Conservation (phyloP, 2,888 invertebrate species). For the Tipula confusa region DNA sequence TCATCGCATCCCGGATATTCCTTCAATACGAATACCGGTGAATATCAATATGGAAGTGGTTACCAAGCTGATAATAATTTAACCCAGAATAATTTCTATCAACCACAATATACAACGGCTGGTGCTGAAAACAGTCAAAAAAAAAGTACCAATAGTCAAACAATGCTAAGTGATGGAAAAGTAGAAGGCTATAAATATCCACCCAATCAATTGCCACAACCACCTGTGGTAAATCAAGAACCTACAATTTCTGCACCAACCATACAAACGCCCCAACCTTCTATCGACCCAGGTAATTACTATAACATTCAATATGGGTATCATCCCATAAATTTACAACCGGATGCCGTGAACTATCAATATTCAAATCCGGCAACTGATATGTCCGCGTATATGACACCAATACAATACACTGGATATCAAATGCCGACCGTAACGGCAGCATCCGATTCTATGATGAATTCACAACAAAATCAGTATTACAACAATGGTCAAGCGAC, state of each 20-base stretch:
- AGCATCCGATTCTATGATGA: not conserved
- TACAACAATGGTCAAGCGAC: conserved; percentile 37
- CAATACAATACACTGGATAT: not conserved
- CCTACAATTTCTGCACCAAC: not conserved
- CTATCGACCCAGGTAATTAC: conserved; percentile 33
- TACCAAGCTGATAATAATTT: conserved; percentile 52
- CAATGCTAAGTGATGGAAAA: not conserved
- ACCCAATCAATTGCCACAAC: not conserved
- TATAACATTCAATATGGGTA: not conserved
- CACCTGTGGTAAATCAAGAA: not conserved
- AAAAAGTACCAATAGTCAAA: conserved; percentile 34
- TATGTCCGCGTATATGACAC: not conserved
- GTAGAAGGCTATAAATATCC: not conserved
- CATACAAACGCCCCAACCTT: not conserved
- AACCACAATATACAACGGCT: conserved; percentile 40
- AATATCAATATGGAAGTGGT: conserved; percentile 60
- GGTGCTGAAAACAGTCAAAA: not conserved
- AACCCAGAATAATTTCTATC: conserved; percentile 7
- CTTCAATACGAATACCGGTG: conserved; percentile 55
- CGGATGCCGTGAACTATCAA: conserved; percentile 3
- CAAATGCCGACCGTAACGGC: not conserved
- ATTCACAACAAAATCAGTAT: not conserved
- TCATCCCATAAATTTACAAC: not conserved
- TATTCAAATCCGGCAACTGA: not conserved
- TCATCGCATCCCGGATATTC: conserved; percentile 58